A percentile compares a stretch with the other conserved stretches of the same genome.
These are phyloP conservation scores for Aphyosemion australe DNA, from an alignment of 2,113 vertebrate genomes.

Conservation along the genomic window DNA sequence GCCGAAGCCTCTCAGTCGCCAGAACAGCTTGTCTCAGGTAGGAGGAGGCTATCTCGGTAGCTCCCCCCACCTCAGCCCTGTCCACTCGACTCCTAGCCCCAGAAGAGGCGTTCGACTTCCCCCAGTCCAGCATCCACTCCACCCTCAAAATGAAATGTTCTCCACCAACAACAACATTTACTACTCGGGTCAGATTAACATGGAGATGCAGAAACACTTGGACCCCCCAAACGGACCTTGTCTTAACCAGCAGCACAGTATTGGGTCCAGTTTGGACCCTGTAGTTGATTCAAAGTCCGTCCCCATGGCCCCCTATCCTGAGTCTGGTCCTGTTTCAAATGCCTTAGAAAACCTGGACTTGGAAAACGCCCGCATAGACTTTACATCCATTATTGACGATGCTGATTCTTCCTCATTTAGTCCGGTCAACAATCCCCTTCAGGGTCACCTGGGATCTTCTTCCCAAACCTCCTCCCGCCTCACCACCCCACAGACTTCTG, in stretches of 20 bases:
- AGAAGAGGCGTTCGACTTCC: constrained; percentile 76
- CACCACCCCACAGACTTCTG: constrained; percentile 78
- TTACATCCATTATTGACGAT: constrained; percentile 95
- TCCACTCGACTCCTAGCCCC: constrained; percentile 68
- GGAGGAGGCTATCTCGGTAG: constrained; percentile 69
- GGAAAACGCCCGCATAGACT: constrained; percentile 96
- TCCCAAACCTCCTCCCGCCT: constrained; percentile 81
- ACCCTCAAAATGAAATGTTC: constrained; percentile 71
- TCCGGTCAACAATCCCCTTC: constrained; percentile 71
- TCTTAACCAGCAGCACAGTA: constrained; percentile 74
- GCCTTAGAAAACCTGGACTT: constrained; percentile 94
- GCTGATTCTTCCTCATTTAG: constrained; percentile 80
- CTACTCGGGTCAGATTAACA: constrained; percentile 80
- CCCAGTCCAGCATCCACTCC: constrained; percentile 71
- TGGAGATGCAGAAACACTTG: constrained; percentile 77
- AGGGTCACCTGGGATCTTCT: constrained; percentile 67
- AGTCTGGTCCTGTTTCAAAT: constrained; percentile 85
- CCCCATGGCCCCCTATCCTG: constrained; percentile 79
- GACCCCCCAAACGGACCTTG: constrained; percentile 72
- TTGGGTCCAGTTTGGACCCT: constrained; percentile 64
- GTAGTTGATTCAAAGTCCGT: constrained; percentile 71
- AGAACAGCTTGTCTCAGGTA: constrained; percentile 74
- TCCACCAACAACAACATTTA: constrained; percentile 70
- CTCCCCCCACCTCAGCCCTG: constrained; percentile 78
- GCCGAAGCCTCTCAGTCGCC: constrained; percentile 80